These are phyloP conservation scores for Nebria ingens DNA, from an alignment of 1,140 invertebrate species.

Conservation along the genomic window DNA sequence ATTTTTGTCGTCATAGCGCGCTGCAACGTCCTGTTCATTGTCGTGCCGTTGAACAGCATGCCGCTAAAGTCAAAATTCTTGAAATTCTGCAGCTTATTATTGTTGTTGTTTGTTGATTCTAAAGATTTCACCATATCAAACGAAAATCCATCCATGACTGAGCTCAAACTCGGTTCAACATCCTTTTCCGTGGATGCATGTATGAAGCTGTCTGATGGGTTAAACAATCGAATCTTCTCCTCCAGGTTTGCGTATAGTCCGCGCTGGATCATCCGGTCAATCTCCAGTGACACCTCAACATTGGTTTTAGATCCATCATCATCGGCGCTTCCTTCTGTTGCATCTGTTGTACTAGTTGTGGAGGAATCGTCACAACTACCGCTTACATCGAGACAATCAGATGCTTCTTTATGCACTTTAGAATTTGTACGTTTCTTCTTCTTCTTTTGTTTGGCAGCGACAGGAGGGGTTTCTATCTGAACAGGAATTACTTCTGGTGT, in stretches of 20 bases:
- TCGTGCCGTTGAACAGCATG: neutral
- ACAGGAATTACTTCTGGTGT: no score
- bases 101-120: no score
- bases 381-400: no score
- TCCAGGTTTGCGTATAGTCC: slow-evolving; percentile 30
- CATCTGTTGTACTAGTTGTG: no score
- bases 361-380: no score
- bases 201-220: slow-evolving; percentile 11
- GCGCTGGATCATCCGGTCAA: slow-evolving; percentile 31
- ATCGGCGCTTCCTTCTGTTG: no score
- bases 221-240: slow-evolving; percentile 27
- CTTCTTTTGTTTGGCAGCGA: slow-evolving; percentile 21
- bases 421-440: slow-evolving; percentile 28
- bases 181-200: no score
- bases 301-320: slow-evolving; percentile 25
- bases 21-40: neutral
- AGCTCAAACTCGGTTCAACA: no score
- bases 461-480: neutral
- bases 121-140: no score
- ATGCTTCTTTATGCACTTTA: no score
- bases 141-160: no score
- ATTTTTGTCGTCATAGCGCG: no score
- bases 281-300: slow-evolving; percentile 30
- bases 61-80: neutral
- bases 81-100: neutral